A percentile compares a stretch with the other conserved stretches of the same genome.
Conservation (phyloP, 2,113 vertebrate genomes). For the Theropithecus gelada region DNA sequence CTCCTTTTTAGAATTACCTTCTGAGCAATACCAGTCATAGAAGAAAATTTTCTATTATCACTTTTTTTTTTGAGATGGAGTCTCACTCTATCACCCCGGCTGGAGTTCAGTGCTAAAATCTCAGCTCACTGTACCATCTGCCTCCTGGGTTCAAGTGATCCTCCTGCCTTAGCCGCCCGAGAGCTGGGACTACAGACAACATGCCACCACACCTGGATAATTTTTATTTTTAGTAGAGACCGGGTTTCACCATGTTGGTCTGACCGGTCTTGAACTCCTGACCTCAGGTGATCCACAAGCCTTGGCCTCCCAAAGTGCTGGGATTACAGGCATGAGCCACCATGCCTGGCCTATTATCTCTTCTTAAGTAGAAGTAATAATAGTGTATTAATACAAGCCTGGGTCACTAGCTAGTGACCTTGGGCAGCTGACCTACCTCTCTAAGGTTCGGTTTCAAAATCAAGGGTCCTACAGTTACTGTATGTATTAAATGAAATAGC, state of each 20-base stretch:
- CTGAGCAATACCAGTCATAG: background rate
- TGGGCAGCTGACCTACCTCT: background rate
- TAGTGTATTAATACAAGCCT: background rate
- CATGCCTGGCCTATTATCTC: too few species aligned
- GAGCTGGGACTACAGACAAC: background rate
- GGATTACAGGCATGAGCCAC: background rate
- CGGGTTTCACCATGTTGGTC: background rate
- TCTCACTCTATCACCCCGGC: background rate
- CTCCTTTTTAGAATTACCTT: conserved; percentile 13
- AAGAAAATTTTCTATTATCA: background rate
- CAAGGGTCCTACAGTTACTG: background rate
- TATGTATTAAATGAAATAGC: background rate
- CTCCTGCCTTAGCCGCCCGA: background rate
- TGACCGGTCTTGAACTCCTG: background rate
- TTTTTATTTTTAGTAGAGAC: background rate
- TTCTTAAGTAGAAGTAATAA: too few species aligned
- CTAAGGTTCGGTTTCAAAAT: background rate
- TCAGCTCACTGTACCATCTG: background rate
- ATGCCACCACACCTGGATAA: too few species aligned
- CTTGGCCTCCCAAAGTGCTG: background rate
- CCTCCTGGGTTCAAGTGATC: background rate
- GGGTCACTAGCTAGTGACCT: background rate
- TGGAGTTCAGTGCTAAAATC: background rate
- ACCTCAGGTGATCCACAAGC: background rate
- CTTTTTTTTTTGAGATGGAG: background rate